These are phyloP conservation scores for Vimba vimba DNA, from an alignment of 2,113 vertebrate species.

Conservation along the genomic window DNA sequence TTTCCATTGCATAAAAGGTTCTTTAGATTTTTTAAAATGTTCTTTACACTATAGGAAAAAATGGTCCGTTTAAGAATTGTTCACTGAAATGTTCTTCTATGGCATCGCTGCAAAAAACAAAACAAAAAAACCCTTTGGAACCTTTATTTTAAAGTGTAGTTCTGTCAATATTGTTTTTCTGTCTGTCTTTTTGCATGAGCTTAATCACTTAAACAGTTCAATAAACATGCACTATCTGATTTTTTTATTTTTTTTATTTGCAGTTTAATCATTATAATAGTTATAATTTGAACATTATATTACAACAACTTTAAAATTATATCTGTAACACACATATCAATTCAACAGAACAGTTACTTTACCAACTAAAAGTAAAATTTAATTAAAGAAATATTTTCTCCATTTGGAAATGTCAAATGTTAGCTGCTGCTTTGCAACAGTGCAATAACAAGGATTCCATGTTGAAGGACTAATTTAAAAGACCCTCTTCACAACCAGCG, in stretches of 20 bases:
- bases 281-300: background rate
- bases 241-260: background rate
- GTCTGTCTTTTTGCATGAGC: too few species aligned
- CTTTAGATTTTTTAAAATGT: background rate
- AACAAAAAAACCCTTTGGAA: background rate
- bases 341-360: background rate
- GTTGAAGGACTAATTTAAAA: constrained; percentile 58
- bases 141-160: background rate
- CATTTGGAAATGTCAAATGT: background rate
- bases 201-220: background rate
- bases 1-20: background rate
- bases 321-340: background rate
- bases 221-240: background rate
- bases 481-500: constrained; percentile 37
- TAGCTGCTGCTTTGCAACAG: background rate
- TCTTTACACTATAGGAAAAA: too few species aligned
- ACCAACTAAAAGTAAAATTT: background rate
- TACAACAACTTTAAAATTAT: background rate
- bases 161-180: background rate
- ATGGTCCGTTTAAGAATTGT: background rate
- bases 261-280: background rate
- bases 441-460: constrained; percentile 40
- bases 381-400: background rate
- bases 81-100: background rate
- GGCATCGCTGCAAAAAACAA: too few species aligned